A percentile compares a stretch with the other conserved stretches of the same genome.
phyloP scores from a whole-genome alignment of 2,888 invertebrate genomes.

The Stratiomys singularior region DNA sequence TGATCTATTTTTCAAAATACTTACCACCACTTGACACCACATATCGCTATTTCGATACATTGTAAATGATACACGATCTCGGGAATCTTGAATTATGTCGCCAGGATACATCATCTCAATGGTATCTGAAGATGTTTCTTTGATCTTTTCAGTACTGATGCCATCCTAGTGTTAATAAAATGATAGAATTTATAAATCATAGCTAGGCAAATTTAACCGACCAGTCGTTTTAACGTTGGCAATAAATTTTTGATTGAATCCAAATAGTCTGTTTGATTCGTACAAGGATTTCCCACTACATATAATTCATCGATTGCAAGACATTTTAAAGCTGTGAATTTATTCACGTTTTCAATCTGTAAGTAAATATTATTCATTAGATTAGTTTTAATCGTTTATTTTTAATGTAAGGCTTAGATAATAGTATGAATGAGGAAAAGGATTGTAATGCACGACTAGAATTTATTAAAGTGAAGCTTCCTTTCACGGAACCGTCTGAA shows the following conservation, averaged over 20 bases:
- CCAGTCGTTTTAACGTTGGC: slow-evolving; percentile 47
- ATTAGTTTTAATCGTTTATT: too few species aligned
- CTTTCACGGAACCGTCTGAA: too few species aligned
- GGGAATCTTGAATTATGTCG: slow-evolving; percentile 42
- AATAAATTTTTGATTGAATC: slow-evolving; percentile 45
- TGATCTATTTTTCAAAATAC: neutral
- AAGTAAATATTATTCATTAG: too few species aligned
- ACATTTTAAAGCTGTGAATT: slow-evolving; percentile 46
- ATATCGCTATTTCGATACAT: slow-evolving; percentile 48
- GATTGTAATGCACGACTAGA: neutral
- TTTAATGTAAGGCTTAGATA: neutral
- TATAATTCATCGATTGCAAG: slow-evolving; percentile 48
- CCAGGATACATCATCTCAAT: slow-evolving; percentile 50
- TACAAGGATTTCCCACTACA: slow-evolving; percentile 50
- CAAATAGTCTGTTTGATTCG: slow-evolving; percentile 22
- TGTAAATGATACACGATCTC: slow-evolving; percentile 23
- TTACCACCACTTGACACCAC: slow-evolving; percentile 52
- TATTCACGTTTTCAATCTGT: slow-evolving; percentile 46
- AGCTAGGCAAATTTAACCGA: slow-evolving; percentile 12
- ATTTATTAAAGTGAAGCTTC: too few species aligned
- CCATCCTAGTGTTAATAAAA: slow-evolving; percentile 45
- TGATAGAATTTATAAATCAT: neutral
- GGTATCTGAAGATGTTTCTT: slow-evolving; percentile 17
- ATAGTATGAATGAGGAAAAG: too few species aligned
- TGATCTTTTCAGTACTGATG: slow-evolving; percentile 34